Evolutionary conservation across 2,797 vertebrate species (phyloP), one percentile per base, ranked within the genome.

Genomic region (Hafferia zeledoni): DNA sequence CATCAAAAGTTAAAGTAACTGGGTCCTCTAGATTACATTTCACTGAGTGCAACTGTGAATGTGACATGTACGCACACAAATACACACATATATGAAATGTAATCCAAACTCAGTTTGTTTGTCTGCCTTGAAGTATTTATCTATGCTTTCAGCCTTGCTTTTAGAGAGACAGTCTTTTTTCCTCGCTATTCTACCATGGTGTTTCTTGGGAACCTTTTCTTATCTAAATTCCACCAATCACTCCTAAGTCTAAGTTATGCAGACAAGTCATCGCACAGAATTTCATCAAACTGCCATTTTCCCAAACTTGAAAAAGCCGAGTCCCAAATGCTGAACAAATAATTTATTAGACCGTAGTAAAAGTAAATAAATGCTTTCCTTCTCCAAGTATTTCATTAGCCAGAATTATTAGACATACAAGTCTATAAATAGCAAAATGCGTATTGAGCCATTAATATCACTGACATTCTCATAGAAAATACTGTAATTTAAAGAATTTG

Each of bases 251-350:
- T 91, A 85, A 96, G 82, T 89, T 94, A 93, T 79, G 76, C 93
- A 96, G 94, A 95, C 90, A 90, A 95, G 92, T 76, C 87, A 90
- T 47, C 12, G 47, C 90, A 86, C 81, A 93, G 87, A 79, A 83
- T 96, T 92, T 95, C 93, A 96, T 95, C 96, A 96, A 96, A 95
- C 87, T 89, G 88, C 88, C 94, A 93, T 95, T 95, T 97, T 95
- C 89, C 85, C 76, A 90, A 93, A 95, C 89, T 95, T 89, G 57
- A 91, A 87, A 91, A 87, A 91, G 71, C 76, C 72, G 74, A 94
- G 76, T 94, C 93, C 87, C 91, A 92, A 95, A 96, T 1, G 52
- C 93, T 79, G 87, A 96, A 92, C 87, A 94, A 96, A 92, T 95
- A 97, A 97, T 95, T 96, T 97, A 93, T 94, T 91, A 75, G 92